Conservation (phyloP, 2,888 invertebrate species). For the Watsonalla cultraria region DNA sequence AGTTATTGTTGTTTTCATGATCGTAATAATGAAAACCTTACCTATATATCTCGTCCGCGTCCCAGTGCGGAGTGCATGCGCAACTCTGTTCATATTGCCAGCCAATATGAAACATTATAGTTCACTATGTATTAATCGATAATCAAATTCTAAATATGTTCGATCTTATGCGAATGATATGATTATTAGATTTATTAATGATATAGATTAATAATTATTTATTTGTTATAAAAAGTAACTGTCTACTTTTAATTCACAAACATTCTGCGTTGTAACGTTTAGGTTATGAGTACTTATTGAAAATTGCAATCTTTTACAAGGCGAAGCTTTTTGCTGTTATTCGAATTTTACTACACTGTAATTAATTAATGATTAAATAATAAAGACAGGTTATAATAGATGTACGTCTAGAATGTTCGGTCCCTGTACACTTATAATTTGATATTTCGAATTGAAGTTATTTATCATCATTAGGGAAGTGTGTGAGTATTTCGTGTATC, state of each 20-base stretch:
- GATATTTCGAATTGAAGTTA: conserved; percentile 6
- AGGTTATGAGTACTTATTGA: conserved; percentile 55
- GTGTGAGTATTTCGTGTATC: conserved; percentile 35
- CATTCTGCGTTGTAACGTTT: conserved; percentile 35
- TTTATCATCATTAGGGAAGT: conserved; percentile 27
- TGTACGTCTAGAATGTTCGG: conserved; percentile 32
- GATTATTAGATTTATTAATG: conserved; percentile 51
- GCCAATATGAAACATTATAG: conserved; percentile 44
- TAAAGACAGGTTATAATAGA: conserved; percentile 50
- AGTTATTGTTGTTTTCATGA: conserved; percentile 34
- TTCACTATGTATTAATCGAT: conserved; percentile 37
- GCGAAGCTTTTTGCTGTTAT: conserved; percentile 38
- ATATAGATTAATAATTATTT: conserved; percentile 47
- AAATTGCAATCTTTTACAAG: conserved; percentile 41
- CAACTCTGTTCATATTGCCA: conserved; percentile 46
- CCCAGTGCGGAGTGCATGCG: conserved; percentile 22
- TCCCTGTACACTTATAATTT: conserved; percentile 21
- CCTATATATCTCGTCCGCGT: conserved; percentile 14
- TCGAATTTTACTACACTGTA: conserved; percentile 41
- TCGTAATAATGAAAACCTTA: conserved; percentile 23
- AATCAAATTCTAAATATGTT: conserved; percentile 60
- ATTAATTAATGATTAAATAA: conserved; percentile 22
- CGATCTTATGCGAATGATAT: conserved; percentile 55
- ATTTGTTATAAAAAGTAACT: conserved; percentile 57
- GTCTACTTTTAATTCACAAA: conserved; percentile 42